Conservation (phyloP, 2,888 invertebrate genomes). For the Agrotis segetum region DNA sequence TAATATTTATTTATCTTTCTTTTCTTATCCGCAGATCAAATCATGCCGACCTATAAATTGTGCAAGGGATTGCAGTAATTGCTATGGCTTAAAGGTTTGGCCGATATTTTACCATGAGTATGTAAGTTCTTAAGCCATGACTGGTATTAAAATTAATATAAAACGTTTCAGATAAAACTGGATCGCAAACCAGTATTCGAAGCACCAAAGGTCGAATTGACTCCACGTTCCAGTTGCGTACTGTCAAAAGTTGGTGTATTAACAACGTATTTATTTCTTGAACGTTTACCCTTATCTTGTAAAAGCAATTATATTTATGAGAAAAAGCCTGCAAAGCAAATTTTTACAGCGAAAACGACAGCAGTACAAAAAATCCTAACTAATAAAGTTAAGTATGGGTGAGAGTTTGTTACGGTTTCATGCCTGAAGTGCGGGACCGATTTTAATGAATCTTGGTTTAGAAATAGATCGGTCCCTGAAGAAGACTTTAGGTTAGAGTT, state of each 20-base stretch:
- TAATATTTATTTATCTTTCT: slow-evolving; percentile 10
- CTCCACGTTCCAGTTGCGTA: slow-evolving; percentile 82
- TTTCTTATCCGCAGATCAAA: slow-evolving; percentile 57
- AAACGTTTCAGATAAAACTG: slow-evolving; percentile 75
- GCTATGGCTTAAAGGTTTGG: slow-evolving; percentile 78
- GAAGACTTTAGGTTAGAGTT: too few relatives aligned
- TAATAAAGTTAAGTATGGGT: too few relatives aligned
- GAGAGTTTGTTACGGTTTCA: too few relatives aligned
- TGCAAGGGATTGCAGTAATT: slow-evolving; percentile 69
- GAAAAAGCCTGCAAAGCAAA: neutral
- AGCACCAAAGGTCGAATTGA: slow-evolving; percentile 76
- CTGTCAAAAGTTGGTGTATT: slow-evolving; percentile 74
- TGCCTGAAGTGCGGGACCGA: too few relatives aligned
- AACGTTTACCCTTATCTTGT: neutral
- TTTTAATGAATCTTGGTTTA: too few relatives aligned
- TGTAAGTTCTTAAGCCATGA: neutral
- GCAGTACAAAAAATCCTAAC: neutral
- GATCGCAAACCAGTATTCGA: slow-evolving; percentile 76
- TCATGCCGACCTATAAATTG: slow-evolving; percentile 70
- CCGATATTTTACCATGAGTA: neutral
- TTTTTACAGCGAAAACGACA: neutral
- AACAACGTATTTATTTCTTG: neutral
- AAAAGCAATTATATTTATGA: neutral
- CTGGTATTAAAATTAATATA: slow-evolving; percentile 3
- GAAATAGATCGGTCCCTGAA: too few relatives aligned